Evolutionary conservation across 2,888 invertebrate species (phyloP).

Genomic region (Ferrisia virgata): DNA sequence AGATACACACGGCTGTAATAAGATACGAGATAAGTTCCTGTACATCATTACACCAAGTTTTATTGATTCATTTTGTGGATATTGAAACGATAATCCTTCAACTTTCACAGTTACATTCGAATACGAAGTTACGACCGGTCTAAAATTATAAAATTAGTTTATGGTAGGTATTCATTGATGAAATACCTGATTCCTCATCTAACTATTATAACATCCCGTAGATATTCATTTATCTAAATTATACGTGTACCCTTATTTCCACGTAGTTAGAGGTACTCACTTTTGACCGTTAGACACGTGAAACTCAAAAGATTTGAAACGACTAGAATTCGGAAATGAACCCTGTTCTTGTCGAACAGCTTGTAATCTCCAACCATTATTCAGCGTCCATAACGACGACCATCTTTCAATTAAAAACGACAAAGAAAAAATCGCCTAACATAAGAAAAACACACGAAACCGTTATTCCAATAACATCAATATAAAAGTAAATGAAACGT

Average conservation of each 20-base stretch:
- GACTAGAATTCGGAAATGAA: not conserved
- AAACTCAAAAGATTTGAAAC: conserved; percentile 30
- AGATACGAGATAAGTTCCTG: conserved; percentile 26
- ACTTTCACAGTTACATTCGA: not conserved
- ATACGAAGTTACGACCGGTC: not conserved
- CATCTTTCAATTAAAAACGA: conserved; percentile 54
- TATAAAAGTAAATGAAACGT: no score
- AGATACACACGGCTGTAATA: not conserved
- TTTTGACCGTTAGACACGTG: not conserved
- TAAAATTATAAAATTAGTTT: not conserved
- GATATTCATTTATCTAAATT: no score
- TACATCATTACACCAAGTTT: conserved; percentile 10
- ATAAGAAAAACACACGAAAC: conserved; percentile 22
- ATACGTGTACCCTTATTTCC: no score
- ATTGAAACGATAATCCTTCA: not conserved
- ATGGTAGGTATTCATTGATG: not conserved
- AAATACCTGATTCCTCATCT: not conserved
- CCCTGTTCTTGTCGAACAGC: not conserved
- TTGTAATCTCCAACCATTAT: not conserved
- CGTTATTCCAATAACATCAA: not conserved
- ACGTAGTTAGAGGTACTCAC: no score
- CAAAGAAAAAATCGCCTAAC: conserved; percentile 54
- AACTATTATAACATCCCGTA: not conserved
- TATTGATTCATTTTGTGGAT: not conserved
- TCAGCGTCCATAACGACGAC: conserved; percentile 51